Evolutionary conservation across 1,140 invertebrate genomes (phyloP), one percentile per base, ranked within the genome.

Genomic region (Drosophila teissieri): DNA sequence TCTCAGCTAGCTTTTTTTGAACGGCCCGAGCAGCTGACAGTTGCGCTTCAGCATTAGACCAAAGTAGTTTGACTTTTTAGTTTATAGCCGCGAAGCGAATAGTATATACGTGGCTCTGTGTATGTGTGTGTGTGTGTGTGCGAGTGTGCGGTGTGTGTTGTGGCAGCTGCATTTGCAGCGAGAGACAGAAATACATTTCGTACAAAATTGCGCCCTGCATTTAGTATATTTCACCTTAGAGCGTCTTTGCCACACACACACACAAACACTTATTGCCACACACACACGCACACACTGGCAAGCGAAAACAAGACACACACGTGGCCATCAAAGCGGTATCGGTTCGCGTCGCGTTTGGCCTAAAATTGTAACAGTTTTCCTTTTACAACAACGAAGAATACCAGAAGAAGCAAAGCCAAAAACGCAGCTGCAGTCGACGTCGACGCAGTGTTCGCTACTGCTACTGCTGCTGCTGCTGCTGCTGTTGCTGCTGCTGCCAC

Each of bases 171-270:
- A 83, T n/a, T 73, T 76, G 82, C 78, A 75, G 73, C 70, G 57
- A 44, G 65, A 83, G 65, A 83, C 83, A 79, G 67, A 86, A 86
- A 88, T 88, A 88, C 65, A 84, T 65, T 76, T 79, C 54, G 57
- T 51, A 63, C 68, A 80, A 45, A 82, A 70, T 73, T 68, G 73
- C 46, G 76, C 62, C 63, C 62, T 56, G 67, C 74, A 56, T 65
- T 68, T 91, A 91, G 88, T 91, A 91, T 91, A 91, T 89, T 91
- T 91, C 88, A 91, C 88, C 88, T 91, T 91, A 76, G 88, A 62
- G 75, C 68, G 88, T 91, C 84, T 91, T 91, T 91, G 75, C 73
- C 78, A 56, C 53, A 39, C 39, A 64, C 63, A 65, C 68, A 42
- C 58, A 60, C 22, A 19, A 19, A 62, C n/a, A 34, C 31, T 52